These are phyloP conservation scores for Drosophila ohnishii DNA, from an alignment of 1,140 invertebrate species.

Conservation along the genomic window DNA sequence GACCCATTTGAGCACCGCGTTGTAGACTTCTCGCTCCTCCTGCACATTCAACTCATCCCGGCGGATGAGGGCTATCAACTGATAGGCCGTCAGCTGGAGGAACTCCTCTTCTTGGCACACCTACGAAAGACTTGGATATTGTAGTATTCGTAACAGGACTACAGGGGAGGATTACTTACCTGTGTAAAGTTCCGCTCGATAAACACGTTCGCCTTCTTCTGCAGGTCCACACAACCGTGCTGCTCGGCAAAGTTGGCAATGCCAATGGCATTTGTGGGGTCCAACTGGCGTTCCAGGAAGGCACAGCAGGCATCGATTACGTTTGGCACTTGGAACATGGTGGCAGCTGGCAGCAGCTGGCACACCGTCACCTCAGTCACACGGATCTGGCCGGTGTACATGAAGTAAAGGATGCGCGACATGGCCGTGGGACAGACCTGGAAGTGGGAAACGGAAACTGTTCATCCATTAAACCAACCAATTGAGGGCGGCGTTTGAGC, in stretches of 20 bases:
- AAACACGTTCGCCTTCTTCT: constrained; percentile 93
- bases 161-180: constrained; percentile 72
- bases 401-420: constrained; percentile 92
- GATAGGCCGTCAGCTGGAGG: constrained; percentile 90
- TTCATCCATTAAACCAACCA: constrained; percentile 71
- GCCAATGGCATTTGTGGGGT: constrained; percentile 96
- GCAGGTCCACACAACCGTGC: constrained; percentile 92
- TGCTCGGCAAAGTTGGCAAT: constrained; percentile 96
- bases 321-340: constrained; percentile 96
- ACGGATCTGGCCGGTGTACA: constrained; percentile 94
- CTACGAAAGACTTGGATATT: constrained; percentile 73
- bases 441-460: constrained; percentile 49
- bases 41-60: constrained; percentile 95
- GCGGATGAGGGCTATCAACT: constrained; percentile 91
- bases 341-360: constrained; percentile 93
- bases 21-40: constrained; percentile 95
- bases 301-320: constrained; percentile 95
- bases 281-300: constrained; percentile 94
- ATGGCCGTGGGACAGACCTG: constrained; percentile 90
- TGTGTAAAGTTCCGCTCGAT: constrained; percentile 95
- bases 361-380: constrained; percentile 96
- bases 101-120: constrained; percentile 96
- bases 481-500: constrained; percentile 27
- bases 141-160: not conserved
- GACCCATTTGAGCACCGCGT: constrained; percentile 95